Evolutionary conservation across 2,888 invertebrate species (phyloP).

Genomic region (Eupithecia inturbata): DNA sequence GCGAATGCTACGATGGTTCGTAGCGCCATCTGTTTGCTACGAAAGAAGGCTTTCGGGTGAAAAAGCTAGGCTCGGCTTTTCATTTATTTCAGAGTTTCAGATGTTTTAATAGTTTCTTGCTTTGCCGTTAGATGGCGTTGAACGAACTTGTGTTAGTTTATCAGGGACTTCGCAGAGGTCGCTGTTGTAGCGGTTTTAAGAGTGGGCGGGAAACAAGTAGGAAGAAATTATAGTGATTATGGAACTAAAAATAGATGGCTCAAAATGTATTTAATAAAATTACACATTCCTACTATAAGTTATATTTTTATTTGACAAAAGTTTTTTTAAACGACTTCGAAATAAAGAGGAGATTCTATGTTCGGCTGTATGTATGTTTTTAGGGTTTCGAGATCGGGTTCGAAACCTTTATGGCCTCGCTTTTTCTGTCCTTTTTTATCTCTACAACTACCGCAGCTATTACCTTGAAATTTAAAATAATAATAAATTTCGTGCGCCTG

Average conservation of each 20-base stretch:
- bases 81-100: constrained; percentile 8
- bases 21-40: constrained; percentile 31
- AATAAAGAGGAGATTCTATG: no score
- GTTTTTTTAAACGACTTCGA: no score
- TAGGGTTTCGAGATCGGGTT: no score
- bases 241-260: neutral
- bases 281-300: no score
- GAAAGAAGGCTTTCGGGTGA: neutral
- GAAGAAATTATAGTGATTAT: neutral
- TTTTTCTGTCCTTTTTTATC: no score
- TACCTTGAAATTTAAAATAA: no score
- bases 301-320: no score
- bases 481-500: no score
- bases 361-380: no score
- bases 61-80: neutral
- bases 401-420: no score
- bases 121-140: neutral
- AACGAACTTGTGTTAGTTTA: neutral
- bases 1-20: neutral
- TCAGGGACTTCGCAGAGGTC: neutral
- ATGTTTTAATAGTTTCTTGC: neutral
- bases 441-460: no score
- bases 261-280: no score
- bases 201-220: neutral
- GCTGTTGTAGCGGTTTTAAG: neutral